Percentiles rank a stretch among this genome's conserved stretches.
These are phyloP conservation scores for Acanthococcus lagerstroemiae DNA, from an alignment of 2,888 invertebrate species.

Conservation along the genomic window DNA sequence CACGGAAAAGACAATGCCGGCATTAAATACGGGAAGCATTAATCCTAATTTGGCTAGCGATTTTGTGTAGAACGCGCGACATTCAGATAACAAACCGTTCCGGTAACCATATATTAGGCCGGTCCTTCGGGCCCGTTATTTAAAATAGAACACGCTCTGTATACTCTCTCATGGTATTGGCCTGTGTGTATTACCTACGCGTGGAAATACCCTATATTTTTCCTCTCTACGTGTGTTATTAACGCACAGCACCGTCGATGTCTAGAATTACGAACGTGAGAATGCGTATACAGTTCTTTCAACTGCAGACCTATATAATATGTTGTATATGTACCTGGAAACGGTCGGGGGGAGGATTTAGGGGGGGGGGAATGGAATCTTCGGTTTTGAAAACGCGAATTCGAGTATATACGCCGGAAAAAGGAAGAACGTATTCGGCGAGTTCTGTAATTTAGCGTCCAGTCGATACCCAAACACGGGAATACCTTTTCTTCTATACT, in stretches of 20 bases:
- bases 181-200: no score
- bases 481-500: no score
- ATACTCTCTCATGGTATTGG: no score
- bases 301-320: no score
- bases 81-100: neutral
- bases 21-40: constrained; percentile 23
- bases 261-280: neutral
- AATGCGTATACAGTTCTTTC: no score
- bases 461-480: no score
- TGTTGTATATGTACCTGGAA: neutral
- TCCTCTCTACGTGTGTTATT: neutral
- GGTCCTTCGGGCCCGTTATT: neutral
- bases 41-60: constrained; percentile 23
- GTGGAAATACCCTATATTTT: neutral
- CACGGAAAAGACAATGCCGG: neutral
- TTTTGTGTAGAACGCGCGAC: constrained; percentile 17
- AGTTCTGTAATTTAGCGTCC: no score
- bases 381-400: no score
- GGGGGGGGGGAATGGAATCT: neutral
- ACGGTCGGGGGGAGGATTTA: neutral
- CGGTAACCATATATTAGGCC: neutral
- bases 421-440: no score
- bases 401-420: no score
- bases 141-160: neutral
- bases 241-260: neutral